Base-by-base conservation (phyloP, 2,888 invertebrate species). In the Camptogramma bilineatum region DNA sequence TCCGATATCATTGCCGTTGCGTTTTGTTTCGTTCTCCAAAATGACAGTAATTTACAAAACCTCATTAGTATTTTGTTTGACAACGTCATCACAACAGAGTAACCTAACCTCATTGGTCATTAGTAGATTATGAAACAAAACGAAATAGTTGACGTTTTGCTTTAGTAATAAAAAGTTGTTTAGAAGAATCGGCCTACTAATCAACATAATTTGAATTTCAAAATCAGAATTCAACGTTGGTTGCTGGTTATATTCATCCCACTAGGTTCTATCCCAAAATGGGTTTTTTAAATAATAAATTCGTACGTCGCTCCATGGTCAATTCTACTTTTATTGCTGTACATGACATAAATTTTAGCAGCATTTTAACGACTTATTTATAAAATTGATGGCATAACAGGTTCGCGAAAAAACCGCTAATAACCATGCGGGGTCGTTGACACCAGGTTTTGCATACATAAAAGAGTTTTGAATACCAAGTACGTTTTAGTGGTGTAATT, bases 381-480 rank as follows among this genome's bases (percentile, higher is more conserved):
- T 58, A 55, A 59, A 34, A 59, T 66, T 56, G 48, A 63, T 66
- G 58, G 60, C 53, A 64, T 62, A 68, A 68, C 68, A 64, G 66
- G 58, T 66, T 62, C 47, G 63, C 63, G 48, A 66, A 61, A 44
- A 62, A 58, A 59, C 68, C 62, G 60, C 64, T 68, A 66, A 67
- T 65, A 66, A 62, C 59, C 61, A 59, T 52, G 24, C 48, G 24
- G 17, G 72, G 68, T 62, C 70, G 46, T 67, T 60, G 66, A 65
- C 72, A 62, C 62, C 52, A 34, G 24, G 53, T 46, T 66, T 68
- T 70, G 68, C 66, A 70, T 67, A 61, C 47, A 62, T 67, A 52
- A 64, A 58, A 62, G 58, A 58, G 55, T 59, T 55, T n/a, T 7
- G 62, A 62, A 62, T 66, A 66, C 51, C 46, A 62, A 66, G 47